These are phyloP conservation scores for Ips typographus DNA, from an alignment of 1,140 invertebrate species.

Conservation along the genomic window DNA sequence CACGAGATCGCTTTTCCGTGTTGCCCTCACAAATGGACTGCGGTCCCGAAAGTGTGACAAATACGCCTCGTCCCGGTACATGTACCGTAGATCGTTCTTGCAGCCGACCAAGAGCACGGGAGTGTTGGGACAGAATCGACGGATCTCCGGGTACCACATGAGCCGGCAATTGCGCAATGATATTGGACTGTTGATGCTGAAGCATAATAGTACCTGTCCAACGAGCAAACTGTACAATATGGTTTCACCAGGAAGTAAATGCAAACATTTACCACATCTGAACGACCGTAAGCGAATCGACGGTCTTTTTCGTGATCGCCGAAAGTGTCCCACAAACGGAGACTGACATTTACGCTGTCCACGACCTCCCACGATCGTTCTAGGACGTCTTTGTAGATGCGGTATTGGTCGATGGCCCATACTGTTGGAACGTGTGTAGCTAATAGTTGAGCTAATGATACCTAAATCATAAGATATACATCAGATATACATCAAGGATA, in stretches of 20 bases:
- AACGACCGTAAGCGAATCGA: conserved; percentile 92
- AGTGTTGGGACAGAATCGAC: conserved; percentile 90
- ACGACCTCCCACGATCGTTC: conserved; percentile 91
- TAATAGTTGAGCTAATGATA: conserved; percentile 83
- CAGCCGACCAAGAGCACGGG: conserved; percentile 93
- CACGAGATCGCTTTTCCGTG: conserved; percentile 85
- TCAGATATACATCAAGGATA: no score
- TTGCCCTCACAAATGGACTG: conserved; percentile 87
- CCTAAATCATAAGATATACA: no score
- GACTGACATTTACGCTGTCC: conserved; percentile 90
- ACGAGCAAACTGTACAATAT: background rate
- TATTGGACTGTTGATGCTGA: conserved; percentile 49
- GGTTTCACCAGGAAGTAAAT: background rate
- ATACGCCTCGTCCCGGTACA: conserved; percentile 92
- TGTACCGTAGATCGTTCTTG: conserved; percentile 93
- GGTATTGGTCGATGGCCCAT: conserved; percentile 96
- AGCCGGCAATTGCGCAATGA: conserved; percentile 90
- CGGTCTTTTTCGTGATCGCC: conserved; percentile 97
- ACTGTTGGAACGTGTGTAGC: conserved; percentile 95
- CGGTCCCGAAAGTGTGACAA: conserved; percentile 85
- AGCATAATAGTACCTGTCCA: conserved; percentile 37
- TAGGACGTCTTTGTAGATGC: conserved; percentile 91
- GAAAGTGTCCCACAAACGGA: conserved; percentile 95
- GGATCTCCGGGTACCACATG: conserved; percentile 82
- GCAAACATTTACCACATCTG: conserved; percentile 43